Evolutionary conservation across 1,140 invertebrate species (phyloP).

Genomic region (Pachyrhynchus sulphureomaculatus): DNA sequence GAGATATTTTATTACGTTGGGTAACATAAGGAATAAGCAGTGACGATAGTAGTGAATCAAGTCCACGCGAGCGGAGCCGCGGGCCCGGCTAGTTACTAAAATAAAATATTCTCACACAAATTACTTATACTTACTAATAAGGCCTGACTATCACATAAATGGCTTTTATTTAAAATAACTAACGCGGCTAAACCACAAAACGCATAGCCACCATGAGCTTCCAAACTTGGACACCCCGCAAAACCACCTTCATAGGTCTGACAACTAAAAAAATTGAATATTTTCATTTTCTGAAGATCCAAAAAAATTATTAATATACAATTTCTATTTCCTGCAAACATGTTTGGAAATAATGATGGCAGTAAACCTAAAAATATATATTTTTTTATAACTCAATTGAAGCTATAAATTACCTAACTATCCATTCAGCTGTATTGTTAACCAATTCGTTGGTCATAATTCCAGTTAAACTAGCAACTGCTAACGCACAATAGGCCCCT

Average conservation of each 20-base stretch:
- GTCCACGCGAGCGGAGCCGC: no score
- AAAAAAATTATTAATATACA: no score
- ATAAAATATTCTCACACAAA: no score
- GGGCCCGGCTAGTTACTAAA: no score
- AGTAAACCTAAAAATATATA: no score
- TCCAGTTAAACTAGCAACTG: slow-evolving; percentile 87
- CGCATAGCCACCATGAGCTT: slow-evolving; percentile 98
- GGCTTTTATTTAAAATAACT: slow-evolving; percentile 76
- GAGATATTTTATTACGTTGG: no score
- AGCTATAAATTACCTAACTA: slow-evolving; percentile 68
- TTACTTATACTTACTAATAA: slow-evolving; percentile 70
- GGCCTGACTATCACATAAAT: slow-evolving; percentile 75
- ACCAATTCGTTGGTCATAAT: slow-evolving; percentile 72
- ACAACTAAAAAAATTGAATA: slow-evolving; percentile 60
- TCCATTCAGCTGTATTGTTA: slow-evolving; percentile 86
- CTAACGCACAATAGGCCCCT: slow-evolving; percentile 92
- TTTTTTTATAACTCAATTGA: no score
- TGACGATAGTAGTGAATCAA: no score
- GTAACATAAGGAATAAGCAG: no score
- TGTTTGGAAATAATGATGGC: no score
- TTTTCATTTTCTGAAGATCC: background rate
- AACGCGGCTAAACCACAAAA: slow-evolving; percentile 94
- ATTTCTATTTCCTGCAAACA: no score
- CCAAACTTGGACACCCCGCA: slow-evolving; percentile 89
- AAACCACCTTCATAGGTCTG: slow-evolving; percentile 99